Evolutionary conservation across 2,888 invertebrate species (phyloP), one percentile per base, ranked within the genome.

Genomic region (Miltochrista miniata): DNA sequence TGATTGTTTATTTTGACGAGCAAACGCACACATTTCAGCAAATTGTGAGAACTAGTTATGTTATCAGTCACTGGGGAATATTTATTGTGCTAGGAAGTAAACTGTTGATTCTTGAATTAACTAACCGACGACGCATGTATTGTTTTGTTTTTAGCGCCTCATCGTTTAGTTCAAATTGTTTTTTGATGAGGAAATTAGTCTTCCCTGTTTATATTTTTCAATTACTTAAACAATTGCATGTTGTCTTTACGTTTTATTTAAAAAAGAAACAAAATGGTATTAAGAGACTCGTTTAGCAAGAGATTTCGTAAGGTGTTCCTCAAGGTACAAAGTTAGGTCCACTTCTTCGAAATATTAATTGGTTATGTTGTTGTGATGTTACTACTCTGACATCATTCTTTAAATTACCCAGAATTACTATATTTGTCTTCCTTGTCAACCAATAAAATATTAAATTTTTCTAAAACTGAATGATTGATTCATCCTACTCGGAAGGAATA

Each of bases 21-120:
- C n/a, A 12, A n/a, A 13, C 15, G 35, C 18, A 30, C 30, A 12
- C 18, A 24, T 18, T 29, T n/a, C 18, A 18, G 33, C 7, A 12
- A 44, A 38, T 38, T 38, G 38, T 38, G 38, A 38, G 38, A 44
- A 44, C 35, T 15, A 12, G 35, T 43, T 35, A 24, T 24, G 34
- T 38, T 38, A 38, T 13, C 35, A 34, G 43, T 35, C 34, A 43
- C 18, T 43, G 35, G 29, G 39, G n/a, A 18, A 24, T 39, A 38
- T 7, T 18, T 43, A 34, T 12, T 43, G 24, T 44, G 18, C 44
- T 11, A 29, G 29, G 44, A 44, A 44, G 24, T 35, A 7, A 11
- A 9, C 18, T 12, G 24, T 35, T 33, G 24, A 34, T 44, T 29
- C 18, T 24, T 24, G 18, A 24, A 24, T 24, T 4, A 24, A 24